These are phyloP conservation scores for Trinorchestia longiramus DNA, from an alignment of 1,140 invertebrate genomes.

Conservation along the genomic window DNA sequence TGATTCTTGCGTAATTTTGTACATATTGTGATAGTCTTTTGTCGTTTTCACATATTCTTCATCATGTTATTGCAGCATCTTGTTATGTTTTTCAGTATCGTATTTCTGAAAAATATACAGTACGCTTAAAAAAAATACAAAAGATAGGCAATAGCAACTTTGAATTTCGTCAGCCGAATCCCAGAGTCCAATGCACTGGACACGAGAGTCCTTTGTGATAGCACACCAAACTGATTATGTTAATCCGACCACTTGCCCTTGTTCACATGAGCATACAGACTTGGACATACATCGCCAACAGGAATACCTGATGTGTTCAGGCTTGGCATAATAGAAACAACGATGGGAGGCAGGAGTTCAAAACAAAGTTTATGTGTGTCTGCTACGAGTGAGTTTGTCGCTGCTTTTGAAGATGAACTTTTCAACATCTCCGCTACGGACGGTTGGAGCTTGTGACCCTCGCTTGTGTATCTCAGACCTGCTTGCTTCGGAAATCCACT, in stretches of 20 bases:
- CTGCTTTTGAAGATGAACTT: slow-evolving; percentile 17
- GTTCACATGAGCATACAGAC: background rate
- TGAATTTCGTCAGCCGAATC: background rate
- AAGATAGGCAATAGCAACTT: background rate
- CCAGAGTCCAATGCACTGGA: background rate
- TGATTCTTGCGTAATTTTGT: background rate
- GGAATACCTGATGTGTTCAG: background rate
- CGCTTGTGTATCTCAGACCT: background rate
- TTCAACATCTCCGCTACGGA: background rate
- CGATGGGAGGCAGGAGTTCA: background rate
- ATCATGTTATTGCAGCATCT: background rate
- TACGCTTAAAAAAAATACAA: background rate
- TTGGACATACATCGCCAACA: background rate
- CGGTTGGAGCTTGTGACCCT: background rate
- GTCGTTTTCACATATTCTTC: background rate
- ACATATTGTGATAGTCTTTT: background rate
- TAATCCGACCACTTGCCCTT: background rate
- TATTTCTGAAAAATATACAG: background rate
- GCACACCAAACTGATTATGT: background rate
- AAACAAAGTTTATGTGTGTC: background rate
- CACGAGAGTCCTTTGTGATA: background rate
- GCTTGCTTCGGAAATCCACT: background rate
- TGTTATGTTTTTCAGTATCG: background rate
- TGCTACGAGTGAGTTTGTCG: background rate
- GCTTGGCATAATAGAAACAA: background rate